phyloP scores from a whole-genome alignment of 2,888 invertebrate genomes.

The Cerceris ruficornis region DNA sequence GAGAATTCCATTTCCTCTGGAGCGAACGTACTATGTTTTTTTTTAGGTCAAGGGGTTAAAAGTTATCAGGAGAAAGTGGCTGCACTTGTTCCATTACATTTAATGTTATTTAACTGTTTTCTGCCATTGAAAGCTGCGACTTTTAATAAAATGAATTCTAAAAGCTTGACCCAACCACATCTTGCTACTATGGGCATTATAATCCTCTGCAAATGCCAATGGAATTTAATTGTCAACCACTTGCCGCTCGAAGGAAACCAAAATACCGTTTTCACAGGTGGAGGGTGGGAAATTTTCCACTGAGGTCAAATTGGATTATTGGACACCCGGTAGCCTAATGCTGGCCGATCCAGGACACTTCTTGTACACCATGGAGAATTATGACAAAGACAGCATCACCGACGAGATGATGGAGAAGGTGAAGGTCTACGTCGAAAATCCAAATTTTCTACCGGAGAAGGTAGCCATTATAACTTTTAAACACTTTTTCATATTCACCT shows the following conservation, averaged over 20 bases:
- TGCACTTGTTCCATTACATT: too few species aligned
- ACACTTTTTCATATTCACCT: too few species aligned
- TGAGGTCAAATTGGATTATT: slow-evolving; percentile 93
- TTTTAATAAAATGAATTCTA: too few species aligned
- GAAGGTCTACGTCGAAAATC: slow-evolving; percentile 89
- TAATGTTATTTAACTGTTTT: too few species aligned
- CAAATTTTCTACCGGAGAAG: slow-evolving; percentile 88
- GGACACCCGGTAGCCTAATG: slow-evolving; percentile 93
- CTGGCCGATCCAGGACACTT: slow-evolving; percentile 92
- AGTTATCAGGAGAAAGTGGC: too few species aligned
- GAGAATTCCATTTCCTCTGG: too few species aligned
- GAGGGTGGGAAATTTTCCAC: slow-evolving; percentile 86
- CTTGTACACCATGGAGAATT: slow-evolving; percentile 91
- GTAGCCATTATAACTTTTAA: slow-evolving; percentile 19
- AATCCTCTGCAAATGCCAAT: neutral
- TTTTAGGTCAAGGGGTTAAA: too few species aligned
- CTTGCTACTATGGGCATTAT: neutral
- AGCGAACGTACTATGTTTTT: too few species aligned
- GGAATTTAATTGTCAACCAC: too few species aligned
- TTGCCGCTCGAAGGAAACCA: neutral
- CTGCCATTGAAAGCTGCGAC: too few species aligned
- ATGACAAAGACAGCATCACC: slow-evolving; percentile 92
- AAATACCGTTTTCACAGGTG: neutral
- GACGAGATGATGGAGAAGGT: slow-evolving; percentile 92
- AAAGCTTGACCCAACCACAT: too few species aligned